A percentile compares a stretch with the other conserved stretches of the same genome.
Conservation (phyloP, 2,797 vertebrate genomes). For the Pantherophis alleghaniensis region DNA sequence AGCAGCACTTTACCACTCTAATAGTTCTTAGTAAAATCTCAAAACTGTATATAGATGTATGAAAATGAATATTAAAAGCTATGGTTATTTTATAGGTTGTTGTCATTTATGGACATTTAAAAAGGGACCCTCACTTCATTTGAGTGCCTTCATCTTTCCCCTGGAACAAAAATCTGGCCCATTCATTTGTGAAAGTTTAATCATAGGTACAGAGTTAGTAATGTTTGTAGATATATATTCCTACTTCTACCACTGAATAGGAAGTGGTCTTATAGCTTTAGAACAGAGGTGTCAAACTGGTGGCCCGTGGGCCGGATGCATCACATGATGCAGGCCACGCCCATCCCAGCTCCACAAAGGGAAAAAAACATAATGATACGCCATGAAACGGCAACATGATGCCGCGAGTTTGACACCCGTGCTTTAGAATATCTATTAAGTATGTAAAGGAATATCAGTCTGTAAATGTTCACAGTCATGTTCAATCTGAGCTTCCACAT, state of each 20-base stretch:
- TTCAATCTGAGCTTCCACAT: not conserved
- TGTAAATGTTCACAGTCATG: not conserved
- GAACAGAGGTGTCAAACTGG: not conserved
- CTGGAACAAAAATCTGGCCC: not conserved
- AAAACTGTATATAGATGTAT: not conserved
- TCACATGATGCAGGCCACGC: no score
- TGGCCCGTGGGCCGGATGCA: no score
- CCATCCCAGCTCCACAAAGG: no score
- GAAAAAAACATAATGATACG: no score
- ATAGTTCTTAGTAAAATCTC: not conserved
- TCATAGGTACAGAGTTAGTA: not conserved
- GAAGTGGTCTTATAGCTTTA: not conserved
- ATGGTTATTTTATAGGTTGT: not conserved
- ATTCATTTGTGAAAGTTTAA: not conserved
- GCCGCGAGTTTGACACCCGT: no score
- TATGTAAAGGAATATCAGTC: not conserved
- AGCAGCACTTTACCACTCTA: not conserved
- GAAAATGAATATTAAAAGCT: not conserved
- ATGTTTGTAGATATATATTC: not conserved
- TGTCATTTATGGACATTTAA: not conserved
- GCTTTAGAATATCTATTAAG: not conserved
- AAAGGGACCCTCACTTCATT: not conserved
- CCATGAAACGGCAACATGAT: no score
- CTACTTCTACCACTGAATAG: not conserved
- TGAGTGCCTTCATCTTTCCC: not conserved